These are phyloP conservation scores for Andrena hattorfiana DNA, from an alignment of 2,888 invertebrate genomes.

Conservation along the genomic window DNA sequence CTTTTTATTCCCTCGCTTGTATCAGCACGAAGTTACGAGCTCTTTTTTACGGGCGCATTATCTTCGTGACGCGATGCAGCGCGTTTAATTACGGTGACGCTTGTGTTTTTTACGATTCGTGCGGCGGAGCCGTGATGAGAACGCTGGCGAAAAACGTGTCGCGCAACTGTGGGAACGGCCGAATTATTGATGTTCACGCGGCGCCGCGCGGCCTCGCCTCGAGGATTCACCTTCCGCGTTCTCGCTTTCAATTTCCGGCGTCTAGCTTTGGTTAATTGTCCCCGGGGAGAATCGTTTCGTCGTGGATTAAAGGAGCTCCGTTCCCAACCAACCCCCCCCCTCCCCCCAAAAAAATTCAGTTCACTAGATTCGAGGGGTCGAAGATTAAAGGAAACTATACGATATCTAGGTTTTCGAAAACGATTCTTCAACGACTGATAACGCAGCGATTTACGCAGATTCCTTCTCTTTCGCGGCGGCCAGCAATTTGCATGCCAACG, in stretches of 20 bases:
- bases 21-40: constrained; percentile 21
- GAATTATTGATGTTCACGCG: constrained; percentile 27
- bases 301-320: constrained; percentile 30
- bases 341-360: constrained; percentile 2
- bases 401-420: neutral
- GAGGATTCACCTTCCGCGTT: constrained; percentile 30
- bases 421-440: constrained; percentile 35
- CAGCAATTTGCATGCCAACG: constrained; percentile 26
- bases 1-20: neutral
- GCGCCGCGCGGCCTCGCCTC: constrained; percentile 8
- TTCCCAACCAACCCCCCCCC: neutral
- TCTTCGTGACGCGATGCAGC: constrained; percentile 1
- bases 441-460: constrained; percentile 27
- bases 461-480: constrained; percentile 30
- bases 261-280: constrained; percentile 35
- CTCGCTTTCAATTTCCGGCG: constrained; percentile 37
- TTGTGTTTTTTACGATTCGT: constrained; percentile 9
- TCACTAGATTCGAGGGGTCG: neutral
- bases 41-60: constrained; percentile 21
- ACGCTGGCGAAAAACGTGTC: neutral
- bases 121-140: neutral
- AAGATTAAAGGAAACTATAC: neutral
- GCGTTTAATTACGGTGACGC: constrained; percentile 35
- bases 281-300: constrained; percentile 13
- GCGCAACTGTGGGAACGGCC: neutral